These are phyloP conservation scores for Triplophysa bombifrons DNA, from an alignment of 2,797 vertebrate species.

Conservation along the genomic window DNA sequence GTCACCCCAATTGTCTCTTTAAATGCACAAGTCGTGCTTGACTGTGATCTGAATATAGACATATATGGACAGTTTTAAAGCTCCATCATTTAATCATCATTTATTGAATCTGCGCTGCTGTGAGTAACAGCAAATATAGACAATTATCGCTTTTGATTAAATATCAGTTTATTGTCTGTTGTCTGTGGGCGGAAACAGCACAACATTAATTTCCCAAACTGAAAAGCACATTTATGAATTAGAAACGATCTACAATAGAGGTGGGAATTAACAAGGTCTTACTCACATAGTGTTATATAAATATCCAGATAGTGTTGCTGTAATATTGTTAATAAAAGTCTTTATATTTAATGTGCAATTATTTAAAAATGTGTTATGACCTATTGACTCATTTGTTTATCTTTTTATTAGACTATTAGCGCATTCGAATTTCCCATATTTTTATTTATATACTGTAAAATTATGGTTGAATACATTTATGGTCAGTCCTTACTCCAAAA, in stretches of 20 bases:
- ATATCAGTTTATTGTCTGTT: neutral
- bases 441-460: too few species aligned
- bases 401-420: neutral
- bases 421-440: too few species aligned
- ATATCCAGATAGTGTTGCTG: neutral
- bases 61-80: neutral
- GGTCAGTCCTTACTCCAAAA: neutral
- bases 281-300: neutral
- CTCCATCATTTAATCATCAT: constrained; percentile 8
- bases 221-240: neutral
- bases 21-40: neutral
- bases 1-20: neutral
- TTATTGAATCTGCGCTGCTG: neutral
- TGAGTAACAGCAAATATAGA: constrained; percentile 11
- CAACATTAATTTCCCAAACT: constrained; percentile 1
- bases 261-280: neutral
- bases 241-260: neutral
- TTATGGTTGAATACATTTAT: too few species aligned
- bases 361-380: neutral
- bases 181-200: neutral
- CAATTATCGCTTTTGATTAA: neutral
- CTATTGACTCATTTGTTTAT: neutral
- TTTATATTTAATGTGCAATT: neutral
- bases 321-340: neutral
- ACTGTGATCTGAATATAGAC: neutral